A percentile compares a stretch with the other conserved stretches of the same genome.
These are phyloP conservation scores for Drosophila tropicalis DNA, from an alignment of 1,140 invertebrate species.

Conservation along the genomic window DNA sequence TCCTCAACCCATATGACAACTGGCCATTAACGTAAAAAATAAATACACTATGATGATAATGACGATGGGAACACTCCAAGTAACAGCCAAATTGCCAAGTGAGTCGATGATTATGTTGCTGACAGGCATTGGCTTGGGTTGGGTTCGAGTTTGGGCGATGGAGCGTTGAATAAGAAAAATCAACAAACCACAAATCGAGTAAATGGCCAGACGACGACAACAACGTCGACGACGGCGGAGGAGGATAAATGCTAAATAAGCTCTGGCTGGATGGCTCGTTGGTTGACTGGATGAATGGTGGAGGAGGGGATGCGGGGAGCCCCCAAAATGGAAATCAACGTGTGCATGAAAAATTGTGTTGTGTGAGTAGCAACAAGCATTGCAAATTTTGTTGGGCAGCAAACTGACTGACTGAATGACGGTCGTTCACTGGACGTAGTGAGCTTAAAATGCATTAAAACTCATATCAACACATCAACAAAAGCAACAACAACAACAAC, in stretches of 20 bases:
- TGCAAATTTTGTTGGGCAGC: conserved; percentile 58
- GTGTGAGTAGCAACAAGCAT: conserved; percentile 58
- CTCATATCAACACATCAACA: conserved; percentile 30
- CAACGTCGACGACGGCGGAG: neutral
- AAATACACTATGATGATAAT: conserved; percentile 54
- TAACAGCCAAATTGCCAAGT: conserved; percentile 52
- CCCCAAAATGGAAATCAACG: conserved; percentile 58
- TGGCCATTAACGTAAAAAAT: conserved; percentile 66
- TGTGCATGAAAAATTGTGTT: conserved; percentile 55
- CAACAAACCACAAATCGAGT: conserved; percentile 64
- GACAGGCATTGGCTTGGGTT: conserved; percentile 20
- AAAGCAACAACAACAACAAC: neutral
- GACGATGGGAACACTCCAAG: conserved; percentile 11
- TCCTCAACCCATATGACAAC: conserved; percentile 57
- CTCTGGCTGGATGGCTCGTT: conserved; percentile 22
- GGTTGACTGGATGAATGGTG: neutral
- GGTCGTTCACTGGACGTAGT: conserved; percentile 20
- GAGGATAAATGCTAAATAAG: conserved; percentile 60
- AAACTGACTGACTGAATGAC: neutral
- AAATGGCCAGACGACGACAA: conserved; percentile 37
- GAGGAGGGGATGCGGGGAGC: neutral
- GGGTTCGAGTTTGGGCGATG: conserved; percentile 38
- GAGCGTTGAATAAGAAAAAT: conserved; percentile 67
- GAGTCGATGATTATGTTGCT: conserved; percentile 59
- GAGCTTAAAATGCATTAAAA: conserved; percentile 66